Percentiles rank a stretch among this genome's conserved stretches.
Evolutionary conservation across 2,797 vertebrate species (phyloP).

Genomic region (Alosa sapidissima): DNA sequence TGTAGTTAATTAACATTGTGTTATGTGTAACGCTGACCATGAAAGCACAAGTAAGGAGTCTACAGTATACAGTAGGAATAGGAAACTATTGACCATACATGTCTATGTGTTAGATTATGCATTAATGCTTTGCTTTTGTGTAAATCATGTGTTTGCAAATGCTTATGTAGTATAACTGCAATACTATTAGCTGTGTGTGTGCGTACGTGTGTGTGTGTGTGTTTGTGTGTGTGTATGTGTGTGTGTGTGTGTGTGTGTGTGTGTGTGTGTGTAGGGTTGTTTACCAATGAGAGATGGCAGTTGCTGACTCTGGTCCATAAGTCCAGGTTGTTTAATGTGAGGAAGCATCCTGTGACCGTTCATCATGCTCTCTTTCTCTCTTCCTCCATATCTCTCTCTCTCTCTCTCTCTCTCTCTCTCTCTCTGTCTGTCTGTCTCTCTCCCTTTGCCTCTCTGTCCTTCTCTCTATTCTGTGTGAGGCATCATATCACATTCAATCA

Average conservation of each 20-base stretch:
- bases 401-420: background rate
- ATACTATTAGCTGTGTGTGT: background rate
- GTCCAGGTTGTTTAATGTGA: constrained; percentile 12
- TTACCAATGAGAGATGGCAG: constrained; percentile 7
- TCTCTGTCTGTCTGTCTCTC: background rate
- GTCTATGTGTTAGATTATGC: background rate
- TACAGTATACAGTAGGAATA: background rate
- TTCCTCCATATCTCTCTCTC: background rate
- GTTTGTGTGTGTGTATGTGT: background rate
- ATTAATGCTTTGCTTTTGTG: background rate
- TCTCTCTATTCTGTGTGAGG: background rate
- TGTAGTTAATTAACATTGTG: background rate
- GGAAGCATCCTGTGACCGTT: background rate
- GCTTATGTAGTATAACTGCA: background rate
- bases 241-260: background rate
- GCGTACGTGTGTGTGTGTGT: background rate
- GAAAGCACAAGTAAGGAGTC: background rate
- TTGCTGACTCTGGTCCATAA: constrained; percentile 13
- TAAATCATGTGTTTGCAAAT: background rate
- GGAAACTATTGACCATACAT: background rate
- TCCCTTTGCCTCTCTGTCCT: background rate
- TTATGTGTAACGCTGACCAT: background rate
- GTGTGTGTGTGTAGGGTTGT: background rate
- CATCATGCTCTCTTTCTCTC: background rate
- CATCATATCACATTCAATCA: background rate